Base-by-base conservation (phyloP, 2,797 vertebrate species). In the Sternarchorhynchus goeldii region DNA sequence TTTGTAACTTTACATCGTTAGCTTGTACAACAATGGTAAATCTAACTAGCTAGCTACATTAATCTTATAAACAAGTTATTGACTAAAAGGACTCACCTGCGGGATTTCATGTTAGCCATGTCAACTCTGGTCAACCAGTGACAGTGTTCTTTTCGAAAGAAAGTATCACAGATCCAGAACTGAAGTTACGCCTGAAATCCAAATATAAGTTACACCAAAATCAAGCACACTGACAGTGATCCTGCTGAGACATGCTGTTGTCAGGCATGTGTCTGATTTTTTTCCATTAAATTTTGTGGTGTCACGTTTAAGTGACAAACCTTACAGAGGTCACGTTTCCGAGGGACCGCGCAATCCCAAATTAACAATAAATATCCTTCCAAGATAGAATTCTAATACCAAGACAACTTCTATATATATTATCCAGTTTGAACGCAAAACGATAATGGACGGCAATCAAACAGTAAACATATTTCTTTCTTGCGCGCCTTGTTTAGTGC, bases 61-160 rank as follows among this genome's bases (percentile, higher is more conserved):
- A 25, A 25, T 25, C 25, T 25, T 56, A 12, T 16, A 36, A n/a
- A 7, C 56, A 60, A 14, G 2, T 25, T 14, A 14, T 12, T 14
- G 39, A 32, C 14, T n/a, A 75, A 68, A 25, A 57, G 16, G 29
- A 89, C 92, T 86, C 81, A 94, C 93, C 93, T 94, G 87, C 89
- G 93, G 41, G 89, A 73, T 64, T 90, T 94, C 83, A 88, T 85
- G 80, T 87, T 91, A 86, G 91, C 92, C 92, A 93, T 94, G 81
- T 41, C 77, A 88, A 85, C 85, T 39, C 41, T 55, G 57, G 45
- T 72, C 73, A 65, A 60, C 25, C 12, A 76, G 25, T 58, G 67
- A 60, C 74, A 66, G 74, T 8, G 53, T 17, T 75, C 32, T 69
- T 77, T 60, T 72, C 21, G 63, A 25, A 63, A 18, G 18, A 39